Base-by-base conservation (phyloP, 1,140 invertebrate species). In the Trachymyrmex septentrionalis region DNA sequence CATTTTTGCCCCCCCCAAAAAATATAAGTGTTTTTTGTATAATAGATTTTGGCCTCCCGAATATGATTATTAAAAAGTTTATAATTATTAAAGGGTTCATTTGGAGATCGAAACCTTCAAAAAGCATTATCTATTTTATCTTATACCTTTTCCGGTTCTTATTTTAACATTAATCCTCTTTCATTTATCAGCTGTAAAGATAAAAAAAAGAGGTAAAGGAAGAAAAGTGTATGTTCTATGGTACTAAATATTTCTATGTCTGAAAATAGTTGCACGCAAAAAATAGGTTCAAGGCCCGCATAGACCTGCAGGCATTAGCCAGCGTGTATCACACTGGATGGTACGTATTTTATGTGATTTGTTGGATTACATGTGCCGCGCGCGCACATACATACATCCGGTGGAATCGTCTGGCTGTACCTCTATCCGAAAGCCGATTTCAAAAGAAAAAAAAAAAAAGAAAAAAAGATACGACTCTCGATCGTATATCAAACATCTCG, bases 211-310 rank as follows among this genome's bases (percentile, higher is more conserved):
- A 27, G 66, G 38, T 44, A 44, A 10, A 21, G n/a, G 6, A n/a
- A 48, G 21, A 16, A 30, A 55, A 2, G 14, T 27, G 4, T 21
- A 38, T 34, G n/a, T 24, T 48, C 38, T 50, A 24, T n/a, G 14
- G 1, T 67, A 67, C 66, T n/a, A n/a, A n/a, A n/a, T n/a, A n/a
- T n/a, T n/a, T n/a, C n/a, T n/a, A n/a, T 67, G 38, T 69, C n/a
- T 50, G 38, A 69, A 69, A 67, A 67, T 67, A 67, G 34, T 67
- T 44, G 66, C 21, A 50, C 38, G 66, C 66, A 69, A 69, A 69
- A 69, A 69, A 69, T 69, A 69, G 66, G 66, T 69, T 69, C 66
- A 69, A 69, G 66, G 66, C 21, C 14, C 66, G 66, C 66, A 48
- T 69, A 48, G 38, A 44, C 9, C 12, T 21, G 64, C 10, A 69